Conservation (phyloP, 2,888 invertebrate genomes). For the Dichetophora obliterata region DNA sequence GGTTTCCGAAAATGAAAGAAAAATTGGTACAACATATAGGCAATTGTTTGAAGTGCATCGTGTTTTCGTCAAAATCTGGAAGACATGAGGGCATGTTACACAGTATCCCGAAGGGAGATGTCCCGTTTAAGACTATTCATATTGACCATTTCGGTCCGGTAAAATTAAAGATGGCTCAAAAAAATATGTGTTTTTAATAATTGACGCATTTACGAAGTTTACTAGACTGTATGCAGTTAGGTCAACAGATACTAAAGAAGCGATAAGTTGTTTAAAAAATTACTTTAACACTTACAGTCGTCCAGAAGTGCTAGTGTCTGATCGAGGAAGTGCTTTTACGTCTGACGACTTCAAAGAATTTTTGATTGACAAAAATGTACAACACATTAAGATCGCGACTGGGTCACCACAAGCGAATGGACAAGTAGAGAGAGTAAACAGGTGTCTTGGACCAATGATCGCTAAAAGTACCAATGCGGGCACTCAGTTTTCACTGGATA, state of each 20-base stretch:
- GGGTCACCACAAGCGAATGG: too few species aligned
- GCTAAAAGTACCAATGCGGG: neutral
- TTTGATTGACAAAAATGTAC: neutral
- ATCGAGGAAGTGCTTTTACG: constrained; percentile 15
- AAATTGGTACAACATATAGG: neutral
- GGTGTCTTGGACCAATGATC: neutral
- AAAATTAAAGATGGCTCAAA: neutral
- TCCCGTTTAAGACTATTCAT: constrained; percentile 53
- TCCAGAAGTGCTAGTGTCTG: constrained; percentile 9
- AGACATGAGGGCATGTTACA: constrained; percentile 38
- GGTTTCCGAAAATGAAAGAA: neutral
- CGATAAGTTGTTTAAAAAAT: constrained; percentile 28
- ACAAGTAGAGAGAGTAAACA: neutral
- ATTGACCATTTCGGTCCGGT: constrained; percentile 56
- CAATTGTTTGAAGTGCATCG: constrained; percentile 11
- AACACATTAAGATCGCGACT: constrained; percentile 2
- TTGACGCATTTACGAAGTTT: neutral
- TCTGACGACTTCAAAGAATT: constrained; percentile 4
- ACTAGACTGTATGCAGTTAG: neutral
- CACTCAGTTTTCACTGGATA: neutral
- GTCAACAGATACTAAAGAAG: neutral
- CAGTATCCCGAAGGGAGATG: neutral
- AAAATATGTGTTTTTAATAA: constrained; percentile 11
- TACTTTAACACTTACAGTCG: neutral
- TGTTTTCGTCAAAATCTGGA: constrained; percentile 6